Evolutionary conservation across 2,888 invertebrate species (phyloP), one percentile per base, ranked within the genome.

Genomic region (Rhopalosiphum nymphaeae): DNA sequence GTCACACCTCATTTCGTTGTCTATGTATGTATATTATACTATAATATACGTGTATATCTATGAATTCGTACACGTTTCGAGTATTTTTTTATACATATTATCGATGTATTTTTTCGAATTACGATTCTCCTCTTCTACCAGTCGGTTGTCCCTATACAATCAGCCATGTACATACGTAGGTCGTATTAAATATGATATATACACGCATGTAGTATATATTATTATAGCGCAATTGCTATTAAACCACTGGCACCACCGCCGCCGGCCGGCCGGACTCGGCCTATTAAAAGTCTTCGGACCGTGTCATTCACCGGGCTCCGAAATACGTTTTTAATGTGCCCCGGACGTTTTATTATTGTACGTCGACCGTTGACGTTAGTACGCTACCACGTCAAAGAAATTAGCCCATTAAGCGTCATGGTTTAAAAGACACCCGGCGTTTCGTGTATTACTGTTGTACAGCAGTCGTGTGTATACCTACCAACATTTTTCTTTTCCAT

Each of bases 281-380:
- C 92, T 53, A 57, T 92, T 78, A 44, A 46, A 89, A 88, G 49
- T 53, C 78, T 67, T 56, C 89, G 78, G 88, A 92, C 92, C 92
- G 78, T 92, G 92, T 92, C 92, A 78, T 92, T 42, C n/a, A 29
- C 42, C 78, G 42, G 78, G 46, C 53, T 42, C 78, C 53, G 56
- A 89, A 89, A 89, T 89, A 42, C 53, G 88, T 88, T 92, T 92
- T 88, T 92, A 53, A 86, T 86, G 86, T 21, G 49, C 92, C 87
- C 57, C 89, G 85, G 44, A 84, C 85, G 56, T 85, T 85, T 85
- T 53, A 53, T 53, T 16, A 7, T 25, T 25, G 91, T 88, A 88
- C 56, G 88, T 88, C 49, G 49, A n/a, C 21, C 86, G 44, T 88
- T 13, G 53, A 53, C 53, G 53, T 53, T 21, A 53, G 53, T 53